These are phyloP conservation scores for Crypturellus undulatus DNA, from an alignment of 2,113 vertebrate species.

Conservation along the genomic window DNA sequence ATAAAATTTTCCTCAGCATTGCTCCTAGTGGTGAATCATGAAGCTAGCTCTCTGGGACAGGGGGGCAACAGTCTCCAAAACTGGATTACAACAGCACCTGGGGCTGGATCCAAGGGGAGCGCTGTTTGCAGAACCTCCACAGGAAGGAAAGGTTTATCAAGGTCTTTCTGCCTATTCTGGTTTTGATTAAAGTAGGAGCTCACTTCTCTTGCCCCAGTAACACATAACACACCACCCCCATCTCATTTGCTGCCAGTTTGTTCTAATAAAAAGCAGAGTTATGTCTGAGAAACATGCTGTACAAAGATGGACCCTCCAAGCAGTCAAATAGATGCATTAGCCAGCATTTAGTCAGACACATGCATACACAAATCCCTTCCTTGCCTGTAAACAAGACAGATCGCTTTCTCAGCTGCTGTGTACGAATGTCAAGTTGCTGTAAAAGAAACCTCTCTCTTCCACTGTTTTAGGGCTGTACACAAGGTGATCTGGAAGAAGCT, in stretches of 20 bases:
- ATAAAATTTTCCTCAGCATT: neutral
- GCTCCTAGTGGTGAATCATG: neutral
- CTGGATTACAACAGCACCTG: neutral
- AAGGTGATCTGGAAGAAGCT: neutral
- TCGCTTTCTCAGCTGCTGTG: neutral
- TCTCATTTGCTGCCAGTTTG: constrained; percentile 37
- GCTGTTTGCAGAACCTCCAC: neutral
- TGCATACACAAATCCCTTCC: neutral
- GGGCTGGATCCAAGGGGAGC: neutral
- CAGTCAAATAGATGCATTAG: neutral
- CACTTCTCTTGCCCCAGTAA: constrained; percentile 49
- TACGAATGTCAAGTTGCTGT: neutral
- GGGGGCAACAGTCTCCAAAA: constrained; percentile 13
- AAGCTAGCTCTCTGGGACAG: neutral
- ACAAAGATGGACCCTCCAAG: neutral
- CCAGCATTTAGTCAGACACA: neutral
- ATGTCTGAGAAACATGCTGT: constrained; percentile 38
- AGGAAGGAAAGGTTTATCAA: constrained; percentile 46
- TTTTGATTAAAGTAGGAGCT: constrained; percentile 43
- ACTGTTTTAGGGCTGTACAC: rapidly evolving
- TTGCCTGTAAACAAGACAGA: constrained; percentile 25
- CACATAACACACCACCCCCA: constrained; percentile 4
- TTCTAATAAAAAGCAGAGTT: constrained; percentile 65
- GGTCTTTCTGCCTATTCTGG: constrained; percentile 23
- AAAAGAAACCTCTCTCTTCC: neutral